Evolutionary conservation across 2,888 invertebrate genomes (phyloP), one percentile per base, ranked within the genome.

Genomic region (Watsonalla binaria): DNA sequence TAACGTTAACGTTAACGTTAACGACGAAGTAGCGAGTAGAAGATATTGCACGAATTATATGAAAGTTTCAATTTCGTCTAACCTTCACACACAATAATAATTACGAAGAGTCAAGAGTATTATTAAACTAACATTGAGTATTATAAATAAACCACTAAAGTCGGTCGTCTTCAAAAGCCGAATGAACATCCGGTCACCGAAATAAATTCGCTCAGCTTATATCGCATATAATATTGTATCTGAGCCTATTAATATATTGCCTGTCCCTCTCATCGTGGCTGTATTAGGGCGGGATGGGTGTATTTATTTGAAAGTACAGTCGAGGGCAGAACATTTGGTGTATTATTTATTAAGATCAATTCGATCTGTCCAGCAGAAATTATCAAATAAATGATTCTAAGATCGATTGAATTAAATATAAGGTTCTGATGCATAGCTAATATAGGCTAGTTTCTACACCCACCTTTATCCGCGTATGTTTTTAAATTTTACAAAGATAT

Each of bases 301-400:
- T 51, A 57, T 60, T 24, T 24, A 58, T 62, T 62, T 57, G 62
- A 56, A 54, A 59, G 63, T 65, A 67, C 65, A 61, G 61, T 63
- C 55, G 14, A 34, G 5, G 0, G n/a, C 35, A 55, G 5, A 47
- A 14, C 1, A 9, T 5, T 42, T 42, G 5, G 11, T 11, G 5
- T 42, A 42, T 42, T 2, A 11, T 42, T 11, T 42, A 42, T 11
- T 11, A 11, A 11, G 11, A 0, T 11, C 5, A 11, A 11, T 8
- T 42, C 11, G 42, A 24, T 24, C 24, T 1, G 24, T 2, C 1
- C 24, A 24, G 24, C 4, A 1, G 24, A 24, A 24, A 24, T n/a
- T 24, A 24, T 24, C 24, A 24, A 24, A 24, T 1, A 24, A 24
- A 24, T 24, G 1, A 24, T 24, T 24, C 24, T 24, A 24, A 24